Evolutionary conservation across 1,140 invertebrate genomes (phyloP), one percentile per base, ranked within the genome.

Genomic region (Drosophila athabasca): DNA sequence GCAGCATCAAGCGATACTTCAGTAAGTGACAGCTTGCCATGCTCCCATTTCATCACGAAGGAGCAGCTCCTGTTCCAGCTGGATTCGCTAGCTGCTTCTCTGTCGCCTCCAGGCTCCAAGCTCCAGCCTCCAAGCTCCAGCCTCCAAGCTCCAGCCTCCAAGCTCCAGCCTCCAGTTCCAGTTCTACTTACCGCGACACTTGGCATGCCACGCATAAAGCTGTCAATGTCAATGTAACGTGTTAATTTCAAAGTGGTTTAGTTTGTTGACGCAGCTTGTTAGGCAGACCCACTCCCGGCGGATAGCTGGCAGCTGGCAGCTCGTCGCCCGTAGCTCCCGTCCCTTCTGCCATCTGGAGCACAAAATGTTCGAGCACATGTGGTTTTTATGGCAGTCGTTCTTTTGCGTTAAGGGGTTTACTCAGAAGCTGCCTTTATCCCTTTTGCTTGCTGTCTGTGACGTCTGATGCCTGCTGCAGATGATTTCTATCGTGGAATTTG

Each of bases 191-290:
- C 68, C 52, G 71, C 75, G 71, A 83, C 81, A 84, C 77, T 87
- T 76, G 82, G 81, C 77, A 81, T 87, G 73, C 60, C 75, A 88
- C 83, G 79, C 83, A 87, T 87, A 88, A 88, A 76, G 83, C 83
- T 87, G 83, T 83, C 83, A 87, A 87, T 87, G 83, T 87, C 83
- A 87, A 87, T 87, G 83, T 87, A 87, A 88, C 78, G 83, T 87
- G 83, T 87, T 87, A 87, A 87, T 87, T 87, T 87, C 83, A 83
- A 88, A 88, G 83, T 87, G 83, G 83, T 83, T 87, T 88, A 87
- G 82, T 87, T 87, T 88, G 82, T 88, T 85, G 81, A 87, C 82
- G 81, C 81, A 71, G 82, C 82, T 78, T 81, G 82, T 87, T 84
- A 87, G 53, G 41, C 58, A 60, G 60, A 65, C 45, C 45, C 67